Conservation (phyloP, 1,140 invertebrate genomes). For the Heliconius hewitsoni region DNA sequence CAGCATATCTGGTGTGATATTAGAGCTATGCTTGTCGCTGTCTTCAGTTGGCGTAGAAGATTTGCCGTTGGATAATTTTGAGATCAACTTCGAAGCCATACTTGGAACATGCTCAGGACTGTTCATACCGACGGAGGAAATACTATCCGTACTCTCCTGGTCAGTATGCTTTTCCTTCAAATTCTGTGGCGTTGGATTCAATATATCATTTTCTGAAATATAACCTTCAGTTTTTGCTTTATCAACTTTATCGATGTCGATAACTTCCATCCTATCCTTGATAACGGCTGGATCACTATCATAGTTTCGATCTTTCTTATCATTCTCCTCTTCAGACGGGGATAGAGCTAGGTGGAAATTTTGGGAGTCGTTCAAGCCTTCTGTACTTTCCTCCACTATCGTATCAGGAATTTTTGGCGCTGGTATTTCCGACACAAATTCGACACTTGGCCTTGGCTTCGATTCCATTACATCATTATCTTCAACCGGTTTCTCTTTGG, state of each 20-base stretch:
- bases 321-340: slow-evolving; percentile 43
- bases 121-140: slow-evolving; percentile 58
- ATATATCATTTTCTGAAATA: slow-evolving; percentile 34
- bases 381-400: slow-evolving; percentile 54
- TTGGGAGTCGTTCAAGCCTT: slow-evolving; percentile 69
- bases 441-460: slow-evolving; percentile 51
- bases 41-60: slow-evolving; percentile 71
- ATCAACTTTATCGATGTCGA: slow-evolving; percentile 51
- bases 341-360: slow-evolving; percentile 65
- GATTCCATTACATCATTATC: slow-evolving; percentile 41
- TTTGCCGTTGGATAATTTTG: slow-evolving; percentile 74
- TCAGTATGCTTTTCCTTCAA: slow-evolving; percentile 60
- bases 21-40: slow-evolving; percentile 43
- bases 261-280: slow-evolving; percentile 55
- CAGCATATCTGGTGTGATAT: slow-evolving; percentile 63
- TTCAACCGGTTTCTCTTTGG: slow-evolving; percentile 40
- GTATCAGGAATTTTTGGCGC: slow-evolving; percentile 56
- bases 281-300: slow-evolving; percentile 58
- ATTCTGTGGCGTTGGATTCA: not conserved
- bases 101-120: slow-evolving; percentile 67
- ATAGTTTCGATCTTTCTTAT: slow-evolving; percentile 46
- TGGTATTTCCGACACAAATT: slow-evolving; percentile 59
- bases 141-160: slow-evolving; percentile 71
- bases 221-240: slow-evolving; percentile 59
- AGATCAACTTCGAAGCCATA: slow-evolving; percentile 68